Evolutionary conservation across 2,888 invertebrate species (phyloP).

Genomic region (Liopterus haemorrhoidalis): DNA sequence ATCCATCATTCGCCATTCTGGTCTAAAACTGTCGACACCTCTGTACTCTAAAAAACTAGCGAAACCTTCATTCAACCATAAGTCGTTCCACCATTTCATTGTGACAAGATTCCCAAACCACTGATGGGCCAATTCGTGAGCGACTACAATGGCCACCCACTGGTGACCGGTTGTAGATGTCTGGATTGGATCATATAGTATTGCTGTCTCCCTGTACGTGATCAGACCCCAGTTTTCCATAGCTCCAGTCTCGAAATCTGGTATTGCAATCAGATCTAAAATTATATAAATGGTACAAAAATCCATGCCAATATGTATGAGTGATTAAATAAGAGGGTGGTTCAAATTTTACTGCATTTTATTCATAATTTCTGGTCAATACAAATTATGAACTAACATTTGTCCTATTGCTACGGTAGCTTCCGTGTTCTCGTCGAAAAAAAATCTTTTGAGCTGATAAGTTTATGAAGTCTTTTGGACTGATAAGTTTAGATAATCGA

Average conservation of each 20-base stretch:
- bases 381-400: no score
- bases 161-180: constrained; percentile 62
- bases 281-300: no score
- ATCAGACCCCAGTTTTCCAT: constrained; percentile 85
- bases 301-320: not conserved
- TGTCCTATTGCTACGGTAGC: no score
- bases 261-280: constrained; percentile 67
- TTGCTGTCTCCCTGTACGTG: constrained; percentile 63
- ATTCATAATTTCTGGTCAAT: no score
- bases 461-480: no score
- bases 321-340: not conserved
- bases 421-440: no score
- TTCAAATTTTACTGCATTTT: no score
- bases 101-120: constrained; percentile 92
- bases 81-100: constrained; percentile 90
- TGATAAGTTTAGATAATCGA: not conserved
- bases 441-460: no score
- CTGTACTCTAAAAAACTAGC: constrained; percentile 78
- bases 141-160: constrained; percentile 59
- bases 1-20: constrained; percentile 65
- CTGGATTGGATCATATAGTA: constrained; percentile 58
- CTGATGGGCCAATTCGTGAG: constrained; percentile 70
- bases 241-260: constrained; percentile 70
- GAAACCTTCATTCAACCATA: constrained; percentile 87
- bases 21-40: constrained; percentile 57